phyloP scores from a whole-genome alignment of 2,888 invertebrate genomes.

The Tyria jacobaeae region DNA sequence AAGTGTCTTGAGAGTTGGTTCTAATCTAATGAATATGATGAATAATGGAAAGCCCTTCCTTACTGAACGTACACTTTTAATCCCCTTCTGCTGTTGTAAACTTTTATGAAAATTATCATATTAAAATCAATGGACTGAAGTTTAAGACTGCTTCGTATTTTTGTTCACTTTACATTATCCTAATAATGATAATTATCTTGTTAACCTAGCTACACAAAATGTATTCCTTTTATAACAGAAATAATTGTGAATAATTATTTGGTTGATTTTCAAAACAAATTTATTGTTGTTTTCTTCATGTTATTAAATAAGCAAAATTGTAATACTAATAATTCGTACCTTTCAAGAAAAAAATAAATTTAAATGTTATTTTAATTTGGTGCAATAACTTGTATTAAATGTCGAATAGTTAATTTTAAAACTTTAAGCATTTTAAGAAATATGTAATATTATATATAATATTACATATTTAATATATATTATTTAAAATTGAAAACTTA shows the following conservation, averaged over 20 bases:
- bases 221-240: not conserved
- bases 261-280: too few relatives aligned
- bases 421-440: too few relatives aligned
- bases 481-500: too few relatives aligned
- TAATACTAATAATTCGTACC: too few relatives aligned
- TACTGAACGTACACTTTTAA: slow-evolving; percentile 14
- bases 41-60: slow-evolving; percentile 16
- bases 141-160: slow-evolving; percentile 4
- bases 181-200: not conserved
- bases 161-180: not conserved
- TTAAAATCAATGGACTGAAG: slow-evolving; percentile 21
- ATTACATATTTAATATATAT: too few relatives aligned
- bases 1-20: slow-evolving; percentile 4
- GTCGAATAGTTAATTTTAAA: too few relatives aligned
- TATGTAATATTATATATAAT: too few relatives aligned
- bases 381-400: too few relatives aligned
- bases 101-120: slow-evolving; percentile 18
- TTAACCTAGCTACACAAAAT: slow-evolving; percentile 1
- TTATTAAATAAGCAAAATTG: too few relatives aligned
- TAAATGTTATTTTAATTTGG: too few relatives aligned
- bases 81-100: slow-evolving; percentile 14
- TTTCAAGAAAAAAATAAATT: too few relatives aligned
- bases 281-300: not conserved
- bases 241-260: not conserved
- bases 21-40: slow-evolving; percentile 16